A percentile compares a stretch with the other conserved stretches of the same genome.
These are phyloP conservation scores for Pempheris klunzingeri DNA, from an alignment of 2,797 vertebrate genomes.

Conservation along the genomic window DNA sequence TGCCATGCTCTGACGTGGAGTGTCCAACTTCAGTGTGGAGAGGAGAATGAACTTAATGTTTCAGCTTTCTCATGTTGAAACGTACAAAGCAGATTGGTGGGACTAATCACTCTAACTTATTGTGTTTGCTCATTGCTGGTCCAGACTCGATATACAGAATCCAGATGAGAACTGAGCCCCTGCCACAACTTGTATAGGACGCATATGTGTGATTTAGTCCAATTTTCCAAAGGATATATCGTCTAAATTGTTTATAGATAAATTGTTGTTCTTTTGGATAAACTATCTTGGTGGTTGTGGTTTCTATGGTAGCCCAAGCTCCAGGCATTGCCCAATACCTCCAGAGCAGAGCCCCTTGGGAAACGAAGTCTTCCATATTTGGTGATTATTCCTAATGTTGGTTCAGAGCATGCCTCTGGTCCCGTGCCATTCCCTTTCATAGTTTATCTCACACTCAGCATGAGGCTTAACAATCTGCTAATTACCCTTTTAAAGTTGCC, in stretches of 20 bases:
- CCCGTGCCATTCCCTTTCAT: conserved; percentile 61
- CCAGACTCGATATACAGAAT: conserved; percentile 35
- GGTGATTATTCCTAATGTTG: conserved; percentile 65
- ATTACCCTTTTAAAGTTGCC: conserved; percentile 75
- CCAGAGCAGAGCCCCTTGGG: conserved; percentile 56
- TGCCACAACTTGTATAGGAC: conserved; percentile 33
- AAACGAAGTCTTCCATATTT: conserved; percentile 66
- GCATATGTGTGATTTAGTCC: conserved; percentile 48
- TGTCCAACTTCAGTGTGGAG: conserved; percentile 49
- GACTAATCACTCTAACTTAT: conserved; percentile 37
- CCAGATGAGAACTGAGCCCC: conserved; percentile 47
- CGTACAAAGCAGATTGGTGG: conserved; percentile 45
- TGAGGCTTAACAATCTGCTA: conserved; percentile 71
- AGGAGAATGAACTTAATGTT: conserved; percentile 48
- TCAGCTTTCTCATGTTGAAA: conserved; percentile 51
- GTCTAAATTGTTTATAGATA: conserved; percentile 62
- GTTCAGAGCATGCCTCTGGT: conserved; percentile 62
- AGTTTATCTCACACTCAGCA: conserved; percentile 74
- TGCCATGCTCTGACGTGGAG: conserved; percentile 40
- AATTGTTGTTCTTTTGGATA: conserved; percentile 43
- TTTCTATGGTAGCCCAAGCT: conserved; percentile 64
- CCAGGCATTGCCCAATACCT: conserved; percentile 63
- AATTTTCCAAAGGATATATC: conserved; percentile 54
- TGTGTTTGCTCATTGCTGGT: conserved; percentile 33
- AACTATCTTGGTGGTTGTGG: conserved; percentile 63